Percentiles rank a stretch among this genome's conserved stretches.
Conservation (phyloP, 2,888 invertebrate genomes). For the Thecocarcelia acutangulata region DNA sequence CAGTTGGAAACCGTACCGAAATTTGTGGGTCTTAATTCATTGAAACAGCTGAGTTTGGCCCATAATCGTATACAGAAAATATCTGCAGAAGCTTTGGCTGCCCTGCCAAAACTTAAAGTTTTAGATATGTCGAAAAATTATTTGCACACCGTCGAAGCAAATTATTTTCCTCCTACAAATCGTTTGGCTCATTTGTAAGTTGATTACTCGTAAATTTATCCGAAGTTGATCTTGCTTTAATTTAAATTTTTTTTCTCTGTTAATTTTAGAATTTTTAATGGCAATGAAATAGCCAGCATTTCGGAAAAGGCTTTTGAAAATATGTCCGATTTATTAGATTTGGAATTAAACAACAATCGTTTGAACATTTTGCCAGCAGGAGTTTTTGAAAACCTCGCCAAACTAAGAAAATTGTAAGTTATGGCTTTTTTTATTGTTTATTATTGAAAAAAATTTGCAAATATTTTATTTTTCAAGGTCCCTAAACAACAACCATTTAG, state of each 20-base stretch:
- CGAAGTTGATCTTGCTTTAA: background rate
- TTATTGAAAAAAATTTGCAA: background rate
- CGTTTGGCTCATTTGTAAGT: slow-evolving; percentile 77
- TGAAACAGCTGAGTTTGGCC: slow-evolving; percentile 89
- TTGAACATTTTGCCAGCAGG: slow-evolving; percentile 87
- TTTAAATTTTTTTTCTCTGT: background rate
- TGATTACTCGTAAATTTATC: too few relatives aligned
- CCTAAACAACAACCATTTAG: slow-evolving; percentile 78
- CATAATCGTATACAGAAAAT: slow-evolving; percentile 90
- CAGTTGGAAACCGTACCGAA: slow-evolving; percentile 89
- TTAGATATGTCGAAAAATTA: slow-evolving; percentile 82
- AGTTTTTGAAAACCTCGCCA: slow-evolving; percentile 86
- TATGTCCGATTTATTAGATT: slow-evolving; percentile 86
- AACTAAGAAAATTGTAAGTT: slow-evolving; percentile 87
- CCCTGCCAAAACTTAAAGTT: slow-evolving; percentile 83
- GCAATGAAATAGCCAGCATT: slow-evolving; percentile 88
- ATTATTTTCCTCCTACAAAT: slow-evolving; percentile 82
- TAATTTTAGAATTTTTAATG: slow-evolving; percentile 85
- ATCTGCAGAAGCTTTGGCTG: slow-evolving; percentile 93
- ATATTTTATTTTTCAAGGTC: slow-evolving; percentile 71
- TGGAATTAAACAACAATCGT: slow-evolving; percentile 91
- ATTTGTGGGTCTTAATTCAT: slow-evolving; percentile 88
- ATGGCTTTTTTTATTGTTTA: background rate
- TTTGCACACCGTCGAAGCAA: slow-evolving; percentile 79
- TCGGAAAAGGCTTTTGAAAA: slow-evolving; percentile 88